Evolutionary conservation across 2,888 invertebrate genomes (phyloP), one percentile per base, ranked within the genome.

Genomic region (Homarus gammarus): DNA sequence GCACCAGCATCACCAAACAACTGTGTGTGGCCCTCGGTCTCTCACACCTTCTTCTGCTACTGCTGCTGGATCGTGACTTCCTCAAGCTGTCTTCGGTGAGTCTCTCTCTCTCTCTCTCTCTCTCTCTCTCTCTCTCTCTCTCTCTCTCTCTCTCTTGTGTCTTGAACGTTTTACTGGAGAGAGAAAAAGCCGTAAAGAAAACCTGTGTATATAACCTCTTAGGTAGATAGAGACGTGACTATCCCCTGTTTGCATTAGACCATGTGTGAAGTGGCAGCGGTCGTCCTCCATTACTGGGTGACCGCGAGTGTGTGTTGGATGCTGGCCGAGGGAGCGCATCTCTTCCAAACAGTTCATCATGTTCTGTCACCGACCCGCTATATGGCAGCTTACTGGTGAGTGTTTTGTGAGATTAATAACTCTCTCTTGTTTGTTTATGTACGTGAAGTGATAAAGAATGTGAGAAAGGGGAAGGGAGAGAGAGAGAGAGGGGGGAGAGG

Each of bases 1-100:
- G 95, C n/a, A 94, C 94, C 88, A 94, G 94, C 6, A 95, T 95
- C 90, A 95, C 95, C 93, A 94, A 95, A 91, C 95, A 95, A 92
- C 93, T 95, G 79, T 95, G 95, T 90, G 89, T 94, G n/a, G 94
- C 94, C 91, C 93, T 95, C 64, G 93, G 95, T 87, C 89, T 95
- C 12, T 95, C 95, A 1, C 95, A 95, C 92, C 92, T 95, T 40
- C 92, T 95, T 38, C 94, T 95, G 92, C 92, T 95, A 27, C 83
- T 90, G 31, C 90, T 92, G 31, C 87, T 93, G 27, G 93, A 93
- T 87, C 44, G 73, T 2, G 84, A 84, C 27, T 68, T 90, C 27
- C 81, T 87, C 5, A 87, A 90, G 31, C 75, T 83, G n/a, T 77
- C 81, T 2, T 44, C 82, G 64, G 90, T 90, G 51, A 40, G 83